phyloP scores from a whole-genome alignment of 2,888 invertebrate species.

The Aleiodes testaceus region DNA sequence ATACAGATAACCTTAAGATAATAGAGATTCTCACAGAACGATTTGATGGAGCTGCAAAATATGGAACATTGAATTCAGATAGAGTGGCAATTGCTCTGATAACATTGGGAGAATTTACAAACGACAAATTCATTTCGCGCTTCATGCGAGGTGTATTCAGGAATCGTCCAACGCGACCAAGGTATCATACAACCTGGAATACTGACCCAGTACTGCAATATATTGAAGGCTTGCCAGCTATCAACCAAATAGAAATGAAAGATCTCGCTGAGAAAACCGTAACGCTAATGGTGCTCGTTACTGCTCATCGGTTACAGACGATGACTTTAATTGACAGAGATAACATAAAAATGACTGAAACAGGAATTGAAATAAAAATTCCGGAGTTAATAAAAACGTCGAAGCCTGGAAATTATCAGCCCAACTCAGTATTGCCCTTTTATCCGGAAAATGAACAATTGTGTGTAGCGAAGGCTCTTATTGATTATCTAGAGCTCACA shows the following conservation, averaged over 20 bases:
- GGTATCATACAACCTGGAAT: neutral
- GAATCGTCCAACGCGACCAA: neutral
- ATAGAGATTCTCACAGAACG: conserved; percentile 44
- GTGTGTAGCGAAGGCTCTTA: conserved; percentile 21
- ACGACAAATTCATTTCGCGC: neutral
- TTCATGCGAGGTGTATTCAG: neutral
- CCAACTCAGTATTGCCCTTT: neutral
- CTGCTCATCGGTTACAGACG: too few relatives aligned
- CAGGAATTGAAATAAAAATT: conserved; percentile 8
- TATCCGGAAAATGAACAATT: neutral
- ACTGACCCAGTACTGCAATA: neutral
- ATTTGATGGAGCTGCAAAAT: conserved; percentile 39
- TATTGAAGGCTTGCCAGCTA: too few relatives aligned
- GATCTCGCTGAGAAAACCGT: too few relatives aligned
- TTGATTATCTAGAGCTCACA: conserved; percentile 38
- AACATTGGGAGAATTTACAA: neutral
- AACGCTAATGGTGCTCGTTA: too few relatives aligned
- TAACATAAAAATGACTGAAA: too few relatives aligned
- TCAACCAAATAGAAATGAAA: too few relatives aligned
- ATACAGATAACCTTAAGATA: conserved; percentile 10
- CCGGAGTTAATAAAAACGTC: conserved; percentile 21
- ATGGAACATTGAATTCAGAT: conserved; percentile 45
- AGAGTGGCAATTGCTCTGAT: conserved; percentile 45
- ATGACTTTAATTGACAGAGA: too few relatives aligned
- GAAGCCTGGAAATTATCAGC: conserved; percentile 18